Evolutionary conservation across 2,113 vertebrate species (phyloP).

Genomic region (Gyps fulvus): DNA sequence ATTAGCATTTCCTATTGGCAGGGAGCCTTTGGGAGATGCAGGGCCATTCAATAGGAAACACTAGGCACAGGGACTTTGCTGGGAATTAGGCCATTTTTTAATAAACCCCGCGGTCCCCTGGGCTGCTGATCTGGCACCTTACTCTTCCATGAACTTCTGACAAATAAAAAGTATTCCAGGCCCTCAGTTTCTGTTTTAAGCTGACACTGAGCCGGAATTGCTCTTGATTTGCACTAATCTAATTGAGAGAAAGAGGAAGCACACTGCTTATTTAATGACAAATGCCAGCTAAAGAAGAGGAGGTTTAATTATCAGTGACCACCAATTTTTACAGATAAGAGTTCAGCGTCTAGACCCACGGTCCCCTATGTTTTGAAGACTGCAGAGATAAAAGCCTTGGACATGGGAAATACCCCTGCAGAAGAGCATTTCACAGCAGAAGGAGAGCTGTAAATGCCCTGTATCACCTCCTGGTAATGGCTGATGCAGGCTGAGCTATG

Average conservation of each 20-base stretch:
- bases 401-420: neutral
- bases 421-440: neutral
- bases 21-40: slow-evolving; percentile 7
- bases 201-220: neutral
- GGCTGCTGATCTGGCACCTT: slow-evolving; percentile 29
- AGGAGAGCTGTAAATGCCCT: neutral
- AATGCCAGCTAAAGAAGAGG: slow-evolving; percentile 10
- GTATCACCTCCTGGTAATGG: neutral
- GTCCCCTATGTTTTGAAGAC: neutral
- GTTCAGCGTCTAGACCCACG: neutral
- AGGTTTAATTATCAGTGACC: neutral
- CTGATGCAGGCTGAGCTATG: neutral
- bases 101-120: neutral
- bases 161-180: slow-evolving; percentile 12
- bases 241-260: slow-evolving; percentile 29
- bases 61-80: slow-evolving; percentile 18
- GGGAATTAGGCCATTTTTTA: slow-evolving; percentile 43
- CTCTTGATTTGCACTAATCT: slow-evolving; percentile 40
- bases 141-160: neutral
- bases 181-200: slow-evolving; percentile 49
- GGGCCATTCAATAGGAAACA: slow-evolving; percentile 15
- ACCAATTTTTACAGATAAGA: neutral
- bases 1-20: slow-evolving; percentile 37
- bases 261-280: slow-evolving; percentile 28
- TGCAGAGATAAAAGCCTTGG: neutral